Conservation (phyloP, 2,113 vertebrate genomes). For the Salvator merianae region DNA sequence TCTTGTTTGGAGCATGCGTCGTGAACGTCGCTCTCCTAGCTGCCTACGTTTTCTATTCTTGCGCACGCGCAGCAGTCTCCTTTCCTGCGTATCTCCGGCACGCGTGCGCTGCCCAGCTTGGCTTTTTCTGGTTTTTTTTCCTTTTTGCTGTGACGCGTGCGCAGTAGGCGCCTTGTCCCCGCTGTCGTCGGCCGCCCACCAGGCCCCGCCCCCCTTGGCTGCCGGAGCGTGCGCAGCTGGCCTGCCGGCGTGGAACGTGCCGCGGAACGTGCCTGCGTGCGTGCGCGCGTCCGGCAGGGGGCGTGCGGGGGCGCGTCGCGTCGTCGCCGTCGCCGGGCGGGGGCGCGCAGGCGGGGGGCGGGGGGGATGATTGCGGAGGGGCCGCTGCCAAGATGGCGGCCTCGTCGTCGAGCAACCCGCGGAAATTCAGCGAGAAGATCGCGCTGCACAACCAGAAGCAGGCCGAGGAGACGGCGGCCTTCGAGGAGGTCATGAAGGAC, state of each 20-base stretch:
- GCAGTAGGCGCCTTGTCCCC: background rate
- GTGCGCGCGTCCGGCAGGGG: no score
- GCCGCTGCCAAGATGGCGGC: conserved; percentile 89
- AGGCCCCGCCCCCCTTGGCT: background rate
- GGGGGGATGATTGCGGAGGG: conserved; percentile 62
- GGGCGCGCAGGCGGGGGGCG: background rate
- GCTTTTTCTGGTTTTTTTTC: no score
- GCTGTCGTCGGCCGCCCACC: conserved; percentile 2
- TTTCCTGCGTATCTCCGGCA: background rate
- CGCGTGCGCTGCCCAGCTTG: no score
- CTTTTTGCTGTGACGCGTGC: conserved; percentile 48
- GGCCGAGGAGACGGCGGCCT: conserved; percentile 94
- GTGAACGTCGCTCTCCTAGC: no score
- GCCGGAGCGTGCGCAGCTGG: conserved; percentile 6
- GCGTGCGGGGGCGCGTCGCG: background rate
- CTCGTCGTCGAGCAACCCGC: conserved; percentile 97
- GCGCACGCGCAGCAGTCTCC: conserved; percentile 24
- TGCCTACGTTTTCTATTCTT: background rate
- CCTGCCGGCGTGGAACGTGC: background rate
- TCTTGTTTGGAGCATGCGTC: background rate
- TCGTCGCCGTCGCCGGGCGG: background rate
- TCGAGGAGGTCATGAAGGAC: conserved; percentile 97
- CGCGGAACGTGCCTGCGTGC: background rate
- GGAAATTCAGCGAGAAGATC: conserved; percentile 99
- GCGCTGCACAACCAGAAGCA: conserved; percentile 95